A percentile compares a stretch with the other conserved stretches of the same genome.
Evolutionary conservation across 2,797 vertebrate species (phyloP).

Genomic region (Denticeps clupeoides): DNA sequence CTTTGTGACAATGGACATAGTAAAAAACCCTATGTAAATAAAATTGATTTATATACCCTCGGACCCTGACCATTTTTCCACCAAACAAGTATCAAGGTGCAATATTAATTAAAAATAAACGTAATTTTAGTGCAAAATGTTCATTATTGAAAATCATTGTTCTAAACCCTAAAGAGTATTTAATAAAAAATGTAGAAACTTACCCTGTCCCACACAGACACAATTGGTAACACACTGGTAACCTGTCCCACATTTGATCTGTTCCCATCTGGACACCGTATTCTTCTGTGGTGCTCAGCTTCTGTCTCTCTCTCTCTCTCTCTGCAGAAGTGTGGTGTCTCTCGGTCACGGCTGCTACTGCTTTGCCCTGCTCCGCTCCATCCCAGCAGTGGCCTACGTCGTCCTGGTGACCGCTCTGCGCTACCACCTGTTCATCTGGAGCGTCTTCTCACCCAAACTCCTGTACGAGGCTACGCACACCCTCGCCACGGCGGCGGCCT

Average conservation of each 20-base stretch:
- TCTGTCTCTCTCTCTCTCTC: neutral
- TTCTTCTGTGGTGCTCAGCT: conserved; percentile 1
- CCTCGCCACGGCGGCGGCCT: conserved; percentile 67
- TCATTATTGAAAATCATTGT: no score
- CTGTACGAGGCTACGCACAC: conserved; percentile 83
- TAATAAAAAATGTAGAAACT: no score
- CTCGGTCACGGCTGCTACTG: conserved; percentile 81
- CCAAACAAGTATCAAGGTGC: no score
- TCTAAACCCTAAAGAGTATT: no score
- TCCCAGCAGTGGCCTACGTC: conserved; percentile 71
- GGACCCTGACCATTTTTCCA: no score
- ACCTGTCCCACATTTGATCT: conserved; percentile 14
- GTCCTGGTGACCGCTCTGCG: conserved; percentile 77
- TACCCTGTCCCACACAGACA: no score
- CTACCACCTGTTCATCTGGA: conserved; percentile 97
- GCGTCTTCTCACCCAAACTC: conserved; percentile 90
- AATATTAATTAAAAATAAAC: no score
- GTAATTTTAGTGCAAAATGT: no score
- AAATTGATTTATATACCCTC: no score
- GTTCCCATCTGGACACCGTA: neutral
- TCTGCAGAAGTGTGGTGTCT: conserved; percentile 59
- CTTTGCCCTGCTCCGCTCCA: conserved; percentile 71
- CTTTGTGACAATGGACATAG: no score
- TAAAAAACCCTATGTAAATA: no score
- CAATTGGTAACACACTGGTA: conserved; percentile 32